Evolutionary conservation across 2,797 vertebrate species (phyloP).

Genomic region (Gambusia yucatana): DNA sequence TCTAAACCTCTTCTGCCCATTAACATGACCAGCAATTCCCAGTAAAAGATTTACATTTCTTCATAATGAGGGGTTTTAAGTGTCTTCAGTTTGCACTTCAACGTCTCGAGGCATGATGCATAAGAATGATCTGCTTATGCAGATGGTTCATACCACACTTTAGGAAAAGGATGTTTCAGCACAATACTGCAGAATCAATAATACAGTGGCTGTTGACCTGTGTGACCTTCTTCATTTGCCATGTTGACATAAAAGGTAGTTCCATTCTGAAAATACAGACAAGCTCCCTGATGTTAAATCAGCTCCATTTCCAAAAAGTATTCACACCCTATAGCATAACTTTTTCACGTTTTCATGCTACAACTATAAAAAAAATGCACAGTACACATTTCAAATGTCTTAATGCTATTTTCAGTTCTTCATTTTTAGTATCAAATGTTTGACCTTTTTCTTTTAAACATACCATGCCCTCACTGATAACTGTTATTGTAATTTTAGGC

Average conservation of each 20-base stretch:
- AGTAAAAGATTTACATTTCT: not conserved
- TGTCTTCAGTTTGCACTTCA: slow-evolving; percentile 58
- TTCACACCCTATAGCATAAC: not conserved
- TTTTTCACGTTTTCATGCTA: not conserved
- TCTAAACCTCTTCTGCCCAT: not conserved
- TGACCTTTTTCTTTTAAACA: not conserved
- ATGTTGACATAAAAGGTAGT: slow-evolving; percentile 19
- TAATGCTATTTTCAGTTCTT: not conserved
- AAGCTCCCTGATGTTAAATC: slow-evolving; percentile 78
- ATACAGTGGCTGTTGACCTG: slow-evolving; percentile 46
- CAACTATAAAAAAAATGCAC: not conserved
- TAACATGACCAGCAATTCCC: too few species aligned
- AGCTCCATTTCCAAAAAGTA: not conserved
- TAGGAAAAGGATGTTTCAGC: slow-evolving; percentile 44
- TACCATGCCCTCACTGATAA: not conserved
- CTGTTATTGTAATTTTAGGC: not conserved
- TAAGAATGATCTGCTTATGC: slow-evolving; percentile 20
- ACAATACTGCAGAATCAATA: slow-evolving; percentile 64
- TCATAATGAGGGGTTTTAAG: slow-evolving; percentile 17
- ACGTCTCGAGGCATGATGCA: slow-evolving; percentile 31
- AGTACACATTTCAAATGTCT: not conserved
- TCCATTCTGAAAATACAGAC: slow-evolving; percentile 62
- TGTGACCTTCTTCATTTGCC: slow-evolving; percentile 16
- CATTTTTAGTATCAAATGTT: not conserved
- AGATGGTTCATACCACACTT: slow-evolving; percentile 29